These are phyloP conservation scores for Anguilla megastoma DNA, from an alignment of 2,797 vertebrate genomes.

Conservation along the genomic window DNA sequence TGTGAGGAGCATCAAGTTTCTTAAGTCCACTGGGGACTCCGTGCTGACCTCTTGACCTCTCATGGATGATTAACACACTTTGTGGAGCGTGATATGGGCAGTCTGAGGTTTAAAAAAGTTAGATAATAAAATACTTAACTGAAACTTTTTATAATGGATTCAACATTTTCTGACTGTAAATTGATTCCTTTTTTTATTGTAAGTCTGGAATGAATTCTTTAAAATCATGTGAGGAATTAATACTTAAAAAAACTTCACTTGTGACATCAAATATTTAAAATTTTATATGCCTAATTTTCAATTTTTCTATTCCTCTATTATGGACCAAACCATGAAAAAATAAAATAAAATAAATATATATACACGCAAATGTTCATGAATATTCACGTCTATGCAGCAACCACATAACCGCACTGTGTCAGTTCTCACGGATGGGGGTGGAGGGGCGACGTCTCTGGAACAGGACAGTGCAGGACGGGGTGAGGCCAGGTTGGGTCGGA, in stretches of 20 bases:
- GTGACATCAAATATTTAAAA: not conserved
- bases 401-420: not conserved
- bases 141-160: not conserved
- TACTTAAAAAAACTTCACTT: not conserved
- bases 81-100: constrained; percentile 2
- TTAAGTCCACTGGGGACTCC: not conserved
- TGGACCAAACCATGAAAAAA: not conserved
- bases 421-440: not conserved
- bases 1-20: not conserved
- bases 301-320: not conserved
- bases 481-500: not conserved
- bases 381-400: not conserved
- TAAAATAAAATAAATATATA: not conserved
- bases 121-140: not conserved
- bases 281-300: not conserved
- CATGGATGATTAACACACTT: not conserved
- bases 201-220: not conserved
- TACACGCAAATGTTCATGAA: not conserved
- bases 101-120: not conserved
- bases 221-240: not conserved
- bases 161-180: not conserved
- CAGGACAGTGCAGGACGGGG: not conserved
- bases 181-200: not conserved
- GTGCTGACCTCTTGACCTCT: not conserved
- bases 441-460: not conserved